Conservation (phyloP, 2,113 vertebrate genomes). For the Eurypyga helias region DNA sequence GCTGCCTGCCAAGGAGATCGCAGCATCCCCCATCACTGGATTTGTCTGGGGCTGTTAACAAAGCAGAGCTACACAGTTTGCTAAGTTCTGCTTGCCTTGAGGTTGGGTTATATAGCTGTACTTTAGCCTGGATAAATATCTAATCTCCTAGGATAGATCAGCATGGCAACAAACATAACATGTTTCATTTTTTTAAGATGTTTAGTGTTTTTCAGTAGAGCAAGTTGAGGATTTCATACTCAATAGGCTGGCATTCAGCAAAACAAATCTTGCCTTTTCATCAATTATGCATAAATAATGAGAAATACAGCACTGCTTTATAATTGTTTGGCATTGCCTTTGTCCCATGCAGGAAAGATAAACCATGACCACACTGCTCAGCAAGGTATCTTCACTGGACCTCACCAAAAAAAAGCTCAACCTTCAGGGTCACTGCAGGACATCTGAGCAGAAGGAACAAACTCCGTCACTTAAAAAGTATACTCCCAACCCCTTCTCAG, state of each 20-base stretch:
- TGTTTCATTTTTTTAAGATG: neutral
- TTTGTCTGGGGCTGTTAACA: neutral
- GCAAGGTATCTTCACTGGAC: no score
- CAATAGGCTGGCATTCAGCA: neutral
- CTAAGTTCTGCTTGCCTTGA: neutral
- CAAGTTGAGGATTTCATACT: neutral
- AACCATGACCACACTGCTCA: neutral
- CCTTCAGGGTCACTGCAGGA: rapidly evolving
- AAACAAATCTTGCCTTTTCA: neutral
- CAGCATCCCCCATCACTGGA: neutral
- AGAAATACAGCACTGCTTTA: neutral
- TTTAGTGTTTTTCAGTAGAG: neutral
- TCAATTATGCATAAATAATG: neutral
- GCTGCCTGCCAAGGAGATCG: no score
- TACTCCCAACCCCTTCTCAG: neutral
- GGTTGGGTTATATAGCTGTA: neutral
- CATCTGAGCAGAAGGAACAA: neutral
- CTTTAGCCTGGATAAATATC: neutral
- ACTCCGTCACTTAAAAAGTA: rapidly evolving
- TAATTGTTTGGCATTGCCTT: neutral
- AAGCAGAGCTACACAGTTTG: neutral
- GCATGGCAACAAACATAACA: neutral
- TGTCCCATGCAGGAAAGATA: neutral
- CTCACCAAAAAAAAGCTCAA: rapidly evolving
- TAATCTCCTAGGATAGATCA: neutral